Percentiles rank a stretch among this genome's conserved stretches.
phyloP scores from a whole-genome alignment of 2,888 invertebrate species.

The Zootermopsis nevadensis region DNA sequence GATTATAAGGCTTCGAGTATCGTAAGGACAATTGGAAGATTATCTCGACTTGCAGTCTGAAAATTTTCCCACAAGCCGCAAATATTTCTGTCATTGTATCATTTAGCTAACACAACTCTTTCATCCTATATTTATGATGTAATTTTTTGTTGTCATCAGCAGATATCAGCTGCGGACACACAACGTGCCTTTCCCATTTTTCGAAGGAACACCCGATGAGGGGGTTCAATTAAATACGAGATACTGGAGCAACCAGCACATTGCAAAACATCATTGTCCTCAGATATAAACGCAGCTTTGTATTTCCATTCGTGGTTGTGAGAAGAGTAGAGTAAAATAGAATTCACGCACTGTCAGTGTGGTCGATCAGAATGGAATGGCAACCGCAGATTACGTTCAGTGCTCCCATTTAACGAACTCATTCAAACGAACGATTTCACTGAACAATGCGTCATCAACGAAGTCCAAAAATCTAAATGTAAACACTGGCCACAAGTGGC shows the following conservation, averaged over 20 bases:
- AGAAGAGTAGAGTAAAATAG: background rate
- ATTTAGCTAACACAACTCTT: background rate
- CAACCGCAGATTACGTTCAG: slow-evolving; percentile 29
- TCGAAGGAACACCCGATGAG: background rate
- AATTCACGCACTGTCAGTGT: slow-evolving; percentile 19
- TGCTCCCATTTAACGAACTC: slow-evolving; percentile 14
- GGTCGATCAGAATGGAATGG: slow-evolving; percentile 8
- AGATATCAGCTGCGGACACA: slow-evolving; percentile 15
- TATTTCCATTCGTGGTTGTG: slow-evolving; percentile 15
- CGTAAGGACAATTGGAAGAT: too few relatives aligned
- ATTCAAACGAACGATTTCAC: slow-evolving; percentile 15
- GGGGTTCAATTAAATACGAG: background rate
- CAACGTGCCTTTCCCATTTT: background rate
- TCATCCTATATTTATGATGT: background rate
- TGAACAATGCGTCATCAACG: slow-evolving; percentile 27
- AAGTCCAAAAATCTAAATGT: background rate
- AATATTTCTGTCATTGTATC: background rate
- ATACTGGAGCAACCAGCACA: background rate
- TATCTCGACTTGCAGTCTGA: too few relatives aligned
- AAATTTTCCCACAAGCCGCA: too few relatives aligned
- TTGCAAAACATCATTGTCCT: slow-evolving; percentile 1
- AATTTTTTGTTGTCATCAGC: background rate
- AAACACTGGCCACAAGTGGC: background rate
- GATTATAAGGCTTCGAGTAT: too few relatives aligned
- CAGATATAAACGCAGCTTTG: background rate